Conservation (phyloP, 2,888 invertebrate genomes). For the Vanessa cardui region DNA sequence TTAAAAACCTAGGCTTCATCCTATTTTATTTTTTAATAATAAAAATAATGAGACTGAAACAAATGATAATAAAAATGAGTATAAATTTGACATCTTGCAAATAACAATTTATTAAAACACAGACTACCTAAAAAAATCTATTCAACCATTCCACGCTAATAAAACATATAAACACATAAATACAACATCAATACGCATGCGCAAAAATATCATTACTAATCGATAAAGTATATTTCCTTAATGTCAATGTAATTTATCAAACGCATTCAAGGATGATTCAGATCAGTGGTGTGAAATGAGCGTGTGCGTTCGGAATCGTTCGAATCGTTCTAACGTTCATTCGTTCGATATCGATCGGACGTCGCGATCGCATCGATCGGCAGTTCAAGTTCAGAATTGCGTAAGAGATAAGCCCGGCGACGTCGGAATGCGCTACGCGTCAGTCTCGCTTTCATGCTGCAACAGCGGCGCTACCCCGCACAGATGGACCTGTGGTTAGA, state of each 20-base stretch:
- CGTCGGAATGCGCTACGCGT: slow-evolving; percentile 22
- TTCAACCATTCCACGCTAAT: no score
- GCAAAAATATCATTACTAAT: background rate
- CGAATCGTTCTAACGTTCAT: background rate
- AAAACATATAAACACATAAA: no score
- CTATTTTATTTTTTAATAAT: background rate
- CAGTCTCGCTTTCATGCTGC: slow-evolving; percentile 22
- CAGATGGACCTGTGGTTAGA: no score
- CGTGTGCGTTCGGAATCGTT: slow-evolving; percentile 5
- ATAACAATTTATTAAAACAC: no score
- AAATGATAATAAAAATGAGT: no score
- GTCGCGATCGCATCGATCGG: slow-evolving; percentile 16
- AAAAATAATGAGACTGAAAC: no score
- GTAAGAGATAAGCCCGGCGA: slow-evolving; percentile 28
- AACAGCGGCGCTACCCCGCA: background rate
- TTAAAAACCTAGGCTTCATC: no score
- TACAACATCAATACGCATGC: no score
- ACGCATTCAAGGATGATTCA: background rate
- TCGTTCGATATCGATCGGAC: slow-evolving; percentile 21
- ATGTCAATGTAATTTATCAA: background rate
- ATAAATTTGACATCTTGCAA: no score
- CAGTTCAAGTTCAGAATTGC: slow-evolving; percentile 26
- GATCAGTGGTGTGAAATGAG: slow-evolving; percentile 4
- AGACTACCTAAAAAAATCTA: no score
- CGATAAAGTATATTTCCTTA: background rate